Conservation (phyloP, 2,888 invertebrate genomes). For the Taphrorychus bicolor region DNA sequence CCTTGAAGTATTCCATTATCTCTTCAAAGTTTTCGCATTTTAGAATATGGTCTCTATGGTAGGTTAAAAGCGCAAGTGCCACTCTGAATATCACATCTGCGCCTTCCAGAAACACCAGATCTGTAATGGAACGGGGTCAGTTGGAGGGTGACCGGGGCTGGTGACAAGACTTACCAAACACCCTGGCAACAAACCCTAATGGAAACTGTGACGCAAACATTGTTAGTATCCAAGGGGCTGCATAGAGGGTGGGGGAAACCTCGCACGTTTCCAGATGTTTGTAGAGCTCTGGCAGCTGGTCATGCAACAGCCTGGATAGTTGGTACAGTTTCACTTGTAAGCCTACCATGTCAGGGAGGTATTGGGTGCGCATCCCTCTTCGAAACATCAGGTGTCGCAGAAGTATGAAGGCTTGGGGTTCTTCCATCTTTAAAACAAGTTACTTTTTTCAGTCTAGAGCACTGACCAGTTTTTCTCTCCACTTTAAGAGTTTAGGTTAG, state of each 20-base stretch:
- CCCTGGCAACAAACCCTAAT: conserved; percentile 91
- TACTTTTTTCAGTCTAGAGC: no score
- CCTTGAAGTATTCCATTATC: conserved; percentile 92
- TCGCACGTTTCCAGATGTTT: conserved; percentile 87
- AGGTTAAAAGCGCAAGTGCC: conserved; percentile 82
- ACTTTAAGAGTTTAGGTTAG: no score
- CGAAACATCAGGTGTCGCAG: conserved; percentile 92
- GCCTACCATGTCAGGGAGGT: conserved; percentile 93
- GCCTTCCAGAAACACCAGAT: conserved; percentile 89
- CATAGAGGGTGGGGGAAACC: conserved; percentile 92
- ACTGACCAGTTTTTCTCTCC: no score
- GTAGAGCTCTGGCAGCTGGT: conserved; percentile 85
- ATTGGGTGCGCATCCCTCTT: conserved; percentile 86
- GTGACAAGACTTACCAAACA: conserved; percentile 73
- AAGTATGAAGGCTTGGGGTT: conserved; percentile 87
- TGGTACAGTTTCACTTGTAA: conserved; percentile 91
- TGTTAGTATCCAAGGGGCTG: conserved; percentile 96
- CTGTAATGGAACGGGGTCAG: no score
- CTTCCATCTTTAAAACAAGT: no score
- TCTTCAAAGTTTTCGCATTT: conserved; percentile 90
- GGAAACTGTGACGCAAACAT: conserved; percentile 97
- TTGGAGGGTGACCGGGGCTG: no score
- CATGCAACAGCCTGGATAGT: conserved; percentile 88
- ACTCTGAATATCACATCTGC: conserved; percentile 90
- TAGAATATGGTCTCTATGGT: conserved; percentile 84